Evolutionary conservation across 2,888 invertebrate species (phyloP).

Genomic region (Leucania comma): DNA sequence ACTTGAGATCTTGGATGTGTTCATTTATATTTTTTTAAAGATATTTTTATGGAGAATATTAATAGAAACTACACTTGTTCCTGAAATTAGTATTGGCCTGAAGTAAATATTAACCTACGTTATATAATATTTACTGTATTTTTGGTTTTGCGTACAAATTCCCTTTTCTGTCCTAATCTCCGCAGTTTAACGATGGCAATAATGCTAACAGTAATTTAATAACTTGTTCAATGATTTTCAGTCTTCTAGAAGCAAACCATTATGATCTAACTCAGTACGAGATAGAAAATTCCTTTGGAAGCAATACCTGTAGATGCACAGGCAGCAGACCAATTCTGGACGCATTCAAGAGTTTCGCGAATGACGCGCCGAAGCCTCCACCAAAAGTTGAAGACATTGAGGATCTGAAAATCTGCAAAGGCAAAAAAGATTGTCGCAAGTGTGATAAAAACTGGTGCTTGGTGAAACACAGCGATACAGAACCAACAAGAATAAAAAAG

Average conservation of each 20-base stretch:
- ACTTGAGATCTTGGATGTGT: background rate
- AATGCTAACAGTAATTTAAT: background rate
- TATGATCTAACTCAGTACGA: conserved; percentile 90
- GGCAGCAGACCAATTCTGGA: conserved; percentile 92
- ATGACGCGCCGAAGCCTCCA: conserved; percentile 79
- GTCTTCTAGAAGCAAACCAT: conserved; percentile 74
- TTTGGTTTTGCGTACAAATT: background rate
- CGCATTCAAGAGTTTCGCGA: conserved; percentile 91
- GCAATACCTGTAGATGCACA: conserved; percentile 94
- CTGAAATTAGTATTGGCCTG: too few relatives aligned
- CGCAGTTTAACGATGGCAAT: too few relatives aligned
- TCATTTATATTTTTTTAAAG: too few relatives aligned
- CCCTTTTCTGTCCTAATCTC: too few relatives aligned
- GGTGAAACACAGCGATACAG: conserved; percentile 69
- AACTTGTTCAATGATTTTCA: conserved; percentile 60
- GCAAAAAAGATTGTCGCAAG: conserved; percentile 51
- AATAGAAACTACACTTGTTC: background rate
- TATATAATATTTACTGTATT: background rate
- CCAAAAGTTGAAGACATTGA: conserved; percentile 75
- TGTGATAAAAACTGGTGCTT: conserved; percentile 75
- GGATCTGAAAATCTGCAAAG: conserved; percentile 74
- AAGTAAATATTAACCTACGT: too few relatives aligned
- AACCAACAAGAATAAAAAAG: conserved; percentile 65
- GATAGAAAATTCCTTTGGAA: conserved; percentile 93
- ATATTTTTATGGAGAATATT: too few relatives aligned